Conservation (phyloP, 2,888 invertebrate genomes). For the Caenorhabditis sp. region DNA sequence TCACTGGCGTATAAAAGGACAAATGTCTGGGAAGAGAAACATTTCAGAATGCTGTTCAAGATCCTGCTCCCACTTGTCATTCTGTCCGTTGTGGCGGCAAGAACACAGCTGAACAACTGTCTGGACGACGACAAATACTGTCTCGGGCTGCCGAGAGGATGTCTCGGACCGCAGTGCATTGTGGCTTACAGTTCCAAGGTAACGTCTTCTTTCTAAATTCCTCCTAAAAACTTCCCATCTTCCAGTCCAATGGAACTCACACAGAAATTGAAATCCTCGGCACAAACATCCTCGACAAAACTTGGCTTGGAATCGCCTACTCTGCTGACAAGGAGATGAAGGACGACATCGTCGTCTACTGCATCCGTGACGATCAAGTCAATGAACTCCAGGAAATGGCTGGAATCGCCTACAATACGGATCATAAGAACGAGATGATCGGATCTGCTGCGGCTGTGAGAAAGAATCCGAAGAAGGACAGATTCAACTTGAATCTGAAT, state of each 20-base stretch:
- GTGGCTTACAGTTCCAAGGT: slow-evolving; percentile 46
- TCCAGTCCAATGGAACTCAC: slow-evolving; percentile 59
- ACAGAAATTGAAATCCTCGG: slow-evolving; percentile 51
- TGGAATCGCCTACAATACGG: slow-evolving; percentile 37
- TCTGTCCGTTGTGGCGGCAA: slow-evolving; percentile 18
- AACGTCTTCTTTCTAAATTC: neutral
- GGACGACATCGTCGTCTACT: slow-evolving; percentile 58
- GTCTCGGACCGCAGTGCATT: slow-evolving; percentile 36
- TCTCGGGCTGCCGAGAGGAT: slow-evolving; percentile 50
- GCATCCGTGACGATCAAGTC: slow-evolving; percentile 42
- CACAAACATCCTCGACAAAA: slow-evolving; percentile 37
- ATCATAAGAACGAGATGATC: slow-evolving; percentile 37
- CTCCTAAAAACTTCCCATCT: neutral
- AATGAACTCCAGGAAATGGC: slow-evolving; percentile 10
- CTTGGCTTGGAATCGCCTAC: slow-evolving; percentile 46
- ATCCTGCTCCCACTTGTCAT: slow-evolving; percentile 33
- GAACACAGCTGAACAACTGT: slow-evolving; percentile 44
- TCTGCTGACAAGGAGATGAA: slow-evolving; percentile 49
- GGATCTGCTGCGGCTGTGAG: slow-evolving; percentile 30
- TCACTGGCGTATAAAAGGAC: slow-evolving; percentile 14
- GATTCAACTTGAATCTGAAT: slow-evolving; percentile 22
- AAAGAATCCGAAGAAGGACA: slow-evolving; percentile 16
- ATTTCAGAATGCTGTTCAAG: slow-evolving; percentile 38
- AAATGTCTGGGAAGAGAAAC: neutral
- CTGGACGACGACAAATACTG: slow-evolving; percentile 54